Evolutionary conservation across 30 jellyfish, hydroid and myxozoan genomes (phyloP), one percentile per base, ranked within the genome.

Genomic region (Catostylus mosaicus): DNA sequence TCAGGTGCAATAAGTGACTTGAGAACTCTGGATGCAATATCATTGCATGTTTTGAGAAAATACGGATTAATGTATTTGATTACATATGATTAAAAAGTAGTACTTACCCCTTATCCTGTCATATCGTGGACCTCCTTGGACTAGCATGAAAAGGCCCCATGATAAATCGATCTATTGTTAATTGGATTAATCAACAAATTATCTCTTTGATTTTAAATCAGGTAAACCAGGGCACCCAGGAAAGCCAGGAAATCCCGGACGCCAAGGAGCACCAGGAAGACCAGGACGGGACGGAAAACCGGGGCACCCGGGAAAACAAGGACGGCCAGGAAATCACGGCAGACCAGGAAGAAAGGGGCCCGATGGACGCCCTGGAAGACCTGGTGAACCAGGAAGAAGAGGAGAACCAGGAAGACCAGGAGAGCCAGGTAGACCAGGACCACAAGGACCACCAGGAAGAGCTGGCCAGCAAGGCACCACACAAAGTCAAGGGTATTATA

Each of bases 211-310:
- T 40, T 20, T 66, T 31, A 27, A 27, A 23, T 1, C 36, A 68
- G 80, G 80, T 31, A 77, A 33, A 24, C 88, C 77, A 47, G 88
- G 88, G 6, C 67, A 52, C 20, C 78, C 78, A 18, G 88, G 88
- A 34, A 22, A 67, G 29, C 78, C 88, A 20, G 88, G 88, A 35
- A 77, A 56, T 8, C 77, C 77, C 6, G 88, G 88, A 60, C 31
- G 69, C 37, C 88, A 47, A 14, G 88, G 88, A 30, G 33, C 45
- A 22, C 77, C 77, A 7, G 88, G 88, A 30, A 34, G 75, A 61
- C 78, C 78, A 51, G 88, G 88, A 32, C 32, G 66, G 29, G 77
- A 75, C 36, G 87, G 87, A 22, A 59, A 75, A 60, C 76, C 76
- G 16, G 88, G 88, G 24, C 61, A 31, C 19, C 77, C 78, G 0